Conservation (phyloP, 2,888 invertebrate species). For the Allacma fusca region DNA sequence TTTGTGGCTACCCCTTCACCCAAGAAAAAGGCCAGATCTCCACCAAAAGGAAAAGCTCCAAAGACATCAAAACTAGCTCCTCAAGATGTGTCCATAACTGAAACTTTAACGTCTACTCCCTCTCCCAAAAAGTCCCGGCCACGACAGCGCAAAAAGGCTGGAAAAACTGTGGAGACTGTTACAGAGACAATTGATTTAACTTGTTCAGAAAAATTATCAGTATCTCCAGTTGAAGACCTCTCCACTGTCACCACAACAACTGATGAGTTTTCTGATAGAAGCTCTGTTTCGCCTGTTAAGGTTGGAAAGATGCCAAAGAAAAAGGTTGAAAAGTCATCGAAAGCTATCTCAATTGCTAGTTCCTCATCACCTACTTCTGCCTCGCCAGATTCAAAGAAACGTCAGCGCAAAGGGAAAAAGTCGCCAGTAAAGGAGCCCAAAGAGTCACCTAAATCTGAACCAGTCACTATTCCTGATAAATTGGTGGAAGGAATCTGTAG, state of each 20-base stretch:
- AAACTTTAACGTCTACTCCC: not conserved
- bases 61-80: not conserved
- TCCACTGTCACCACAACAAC: not conserved
- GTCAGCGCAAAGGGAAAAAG: not conserved
- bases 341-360: no score
- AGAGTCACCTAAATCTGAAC: no score
- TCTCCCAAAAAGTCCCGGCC: not conserved
- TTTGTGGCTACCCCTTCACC: not conserved
- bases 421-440: no score
- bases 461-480: no score
- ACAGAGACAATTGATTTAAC: not conserved
- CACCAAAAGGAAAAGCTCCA: not conserved
- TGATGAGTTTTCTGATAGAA: not conserved
- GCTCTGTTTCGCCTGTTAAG: not conserved
- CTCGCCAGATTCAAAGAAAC: not conserved
- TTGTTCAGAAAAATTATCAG: constrained; percentile 12
- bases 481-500: no score
- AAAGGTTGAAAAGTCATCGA: not conserved
- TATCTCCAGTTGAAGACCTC: not conserved
- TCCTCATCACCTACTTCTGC: not conserved
- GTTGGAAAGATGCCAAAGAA: not conserved
- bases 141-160: not conserved
- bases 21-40: not conserved
- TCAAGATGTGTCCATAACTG: not conserved
- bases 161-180: not conserved